These are phyloP conservation scores for Hylyphantes graminicola DNA, from an alignment of 1,140 invertebrate species.

Conservation along the genomic window DNA sequence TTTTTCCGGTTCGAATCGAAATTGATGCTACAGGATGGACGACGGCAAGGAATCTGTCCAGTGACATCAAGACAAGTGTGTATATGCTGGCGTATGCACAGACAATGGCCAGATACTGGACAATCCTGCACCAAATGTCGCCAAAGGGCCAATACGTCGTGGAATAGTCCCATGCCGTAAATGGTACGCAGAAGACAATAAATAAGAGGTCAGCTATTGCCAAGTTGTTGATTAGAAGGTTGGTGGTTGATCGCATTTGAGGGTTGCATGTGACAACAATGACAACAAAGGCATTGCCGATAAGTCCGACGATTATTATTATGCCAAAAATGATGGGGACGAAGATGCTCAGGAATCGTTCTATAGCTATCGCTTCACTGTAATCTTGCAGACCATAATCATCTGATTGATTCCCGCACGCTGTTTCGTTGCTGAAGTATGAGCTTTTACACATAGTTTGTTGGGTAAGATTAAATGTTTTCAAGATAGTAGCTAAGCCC, in stretches of 20 bases:
- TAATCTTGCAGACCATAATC: too few species aligned
- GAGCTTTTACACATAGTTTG: constrained; percentile 71
- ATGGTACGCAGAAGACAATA: constrained; percentile 95
- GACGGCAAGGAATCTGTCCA: constrained; percentile 94
- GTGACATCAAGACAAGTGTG: constrained; percentile 94
- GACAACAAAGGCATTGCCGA: constrained; percentile 87
- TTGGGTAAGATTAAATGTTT: neutral
- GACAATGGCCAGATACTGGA: constrained; percentile 85
- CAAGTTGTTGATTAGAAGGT: constrained; percentile 88
- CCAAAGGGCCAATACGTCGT: constrained; percentile 91
- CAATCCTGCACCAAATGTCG: constrained; percentile 88
- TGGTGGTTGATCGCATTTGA: constrained; percentile 92
- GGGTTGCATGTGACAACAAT: constrained; percentile 81
- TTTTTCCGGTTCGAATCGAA: constrained; percentile 85
- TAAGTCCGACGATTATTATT: constrained; percentile 85
- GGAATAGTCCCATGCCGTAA: constrained; percentile 89
- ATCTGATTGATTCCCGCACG: neutral
- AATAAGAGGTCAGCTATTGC: constrained; percentile 92
- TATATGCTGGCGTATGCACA: constrained; percentile 94
- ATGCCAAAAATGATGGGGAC: constrained; percentile 89
- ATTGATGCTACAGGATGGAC: constrained; percentile 93
- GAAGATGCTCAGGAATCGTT: constrained; percentile 65
- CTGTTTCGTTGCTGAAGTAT: neutral
- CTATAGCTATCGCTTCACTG: neutral
- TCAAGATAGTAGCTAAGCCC: neutral